phyloP scores from a whole-genome alignment of 2,113 vertebrate genomes.

The Pollimyrus isidori region DNA sequence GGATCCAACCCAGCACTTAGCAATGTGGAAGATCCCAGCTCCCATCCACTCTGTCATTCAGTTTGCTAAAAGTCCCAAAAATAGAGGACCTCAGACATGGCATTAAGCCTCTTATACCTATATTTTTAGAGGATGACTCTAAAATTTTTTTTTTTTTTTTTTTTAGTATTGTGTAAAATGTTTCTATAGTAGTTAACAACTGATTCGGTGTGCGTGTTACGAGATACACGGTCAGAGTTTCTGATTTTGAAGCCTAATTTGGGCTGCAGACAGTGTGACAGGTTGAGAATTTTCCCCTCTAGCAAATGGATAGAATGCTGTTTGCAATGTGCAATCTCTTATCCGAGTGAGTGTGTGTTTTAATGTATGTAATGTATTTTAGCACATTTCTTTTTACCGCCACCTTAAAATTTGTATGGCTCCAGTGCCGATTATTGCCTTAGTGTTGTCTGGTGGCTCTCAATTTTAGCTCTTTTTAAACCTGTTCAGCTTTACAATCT shows the following conservation, averaged over 20 bases:
- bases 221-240: neutral
- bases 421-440: neutral
- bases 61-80: neutral
- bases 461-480: neutral
- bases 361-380: neutral
- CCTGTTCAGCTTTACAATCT: neutral
- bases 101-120: neutral
- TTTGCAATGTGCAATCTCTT: neutral
- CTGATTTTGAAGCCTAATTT: neutral
- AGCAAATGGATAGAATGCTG: neutral
- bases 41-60: neutral
- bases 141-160: neutral
- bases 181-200: neutral
- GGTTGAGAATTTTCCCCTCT: neutral
- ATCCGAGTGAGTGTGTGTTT: neutral
- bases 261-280: neutral
- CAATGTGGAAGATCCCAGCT: neutral
- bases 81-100: neutral
- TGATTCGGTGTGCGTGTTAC: neutral
- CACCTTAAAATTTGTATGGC: neutral
- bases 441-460: neutral
- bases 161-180: neutral
- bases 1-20: slow-evolving; percentile 5
- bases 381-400: neutral
- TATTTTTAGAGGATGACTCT: neutral